These are phyloP conservation scores for Drosophila leontia DNA, from an alignment of 1,140 invertebrate species.

Conservation along the genomic window DNA sequence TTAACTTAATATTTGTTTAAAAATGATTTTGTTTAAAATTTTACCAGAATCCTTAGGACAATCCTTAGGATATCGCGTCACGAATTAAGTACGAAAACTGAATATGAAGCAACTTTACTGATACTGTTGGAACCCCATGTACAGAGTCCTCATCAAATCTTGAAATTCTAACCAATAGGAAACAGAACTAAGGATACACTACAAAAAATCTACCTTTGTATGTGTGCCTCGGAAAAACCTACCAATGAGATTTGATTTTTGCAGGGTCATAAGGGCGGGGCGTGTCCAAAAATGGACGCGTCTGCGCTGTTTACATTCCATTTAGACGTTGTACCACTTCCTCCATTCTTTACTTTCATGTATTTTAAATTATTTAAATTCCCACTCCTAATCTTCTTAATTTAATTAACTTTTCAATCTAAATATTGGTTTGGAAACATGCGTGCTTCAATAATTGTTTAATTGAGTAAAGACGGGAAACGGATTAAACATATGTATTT, in stretches of 20 bases:
- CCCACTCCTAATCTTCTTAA: not conserved
- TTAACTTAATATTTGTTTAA: not conserved
- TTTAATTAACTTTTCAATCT: conserved; percentile 9
- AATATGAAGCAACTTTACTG: conserved; percentile 47
- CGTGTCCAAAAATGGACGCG: conserved; percentile 2
- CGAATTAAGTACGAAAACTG: conserved; percentile 56
- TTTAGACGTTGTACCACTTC: not conserved
- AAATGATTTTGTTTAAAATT: not conserved
- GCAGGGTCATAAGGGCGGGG: not conserved
- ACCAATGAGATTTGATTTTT: not conserved
- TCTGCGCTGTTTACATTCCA: conserved; percentile 1
- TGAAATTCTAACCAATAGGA: conserved; percentile 4
- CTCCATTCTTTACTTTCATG: too few species aligned
- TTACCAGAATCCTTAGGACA: conserved; percentile 13
- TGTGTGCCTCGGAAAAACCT: not conserved
- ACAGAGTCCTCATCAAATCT: not conserved
- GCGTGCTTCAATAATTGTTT: not conserved
- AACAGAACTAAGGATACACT: conserved; percentile 6
- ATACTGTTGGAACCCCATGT: conserved; percentile 15
- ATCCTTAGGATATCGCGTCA: conserved; percentile 47
- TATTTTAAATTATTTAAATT: conserved; percentile 1
- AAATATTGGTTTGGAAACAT: not conserved
- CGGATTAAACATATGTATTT: not conserved
- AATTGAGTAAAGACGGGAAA: not conserved
- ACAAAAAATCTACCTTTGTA: not conserved